Evolutionary conservation across 2,888 invertebrate genomes (phyloP).

Genomic region (Leptopilina drosophilae): DNA sequence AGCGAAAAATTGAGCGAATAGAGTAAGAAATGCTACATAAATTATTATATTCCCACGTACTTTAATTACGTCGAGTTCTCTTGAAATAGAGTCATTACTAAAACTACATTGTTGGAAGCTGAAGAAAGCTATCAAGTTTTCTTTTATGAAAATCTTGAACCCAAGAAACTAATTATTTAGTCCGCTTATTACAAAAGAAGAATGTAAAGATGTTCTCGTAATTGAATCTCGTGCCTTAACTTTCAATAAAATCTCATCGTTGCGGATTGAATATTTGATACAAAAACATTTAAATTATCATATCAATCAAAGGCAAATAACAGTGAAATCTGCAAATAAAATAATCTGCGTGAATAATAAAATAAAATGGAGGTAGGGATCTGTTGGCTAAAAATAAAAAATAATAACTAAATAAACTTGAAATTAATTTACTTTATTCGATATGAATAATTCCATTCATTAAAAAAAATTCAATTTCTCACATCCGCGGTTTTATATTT

Average conservation of each 20-base stretch:
- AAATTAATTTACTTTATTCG: background rate
- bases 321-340: background rate
- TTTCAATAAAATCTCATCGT: background rate
- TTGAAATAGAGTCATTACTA: constrained; percentile 4
- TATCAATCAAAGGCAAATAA: background rate
- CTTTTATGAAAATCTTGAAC: constrained; percentile 17
- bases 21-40: background rate
- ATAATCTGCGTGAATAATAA: background rate
- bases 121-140: constrained; percentile 12
- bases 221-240: constrained; percentile 1
- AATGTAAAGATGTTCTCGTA: constrained; percentile 14
- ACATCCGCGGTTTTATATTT: background rate
- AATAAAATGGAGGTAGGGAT: too few relatives aligned
- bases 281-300: background rate
- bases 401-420: background rate
- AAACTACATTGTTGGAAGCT: constrained; percentile 5
- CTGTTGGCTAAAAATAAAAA: too few relatives aligned
- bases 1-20: background rate
- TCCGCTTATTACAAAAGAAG: constrained; percentile 17
- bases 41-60: background rate
- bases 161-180: constrained; percentile 12
- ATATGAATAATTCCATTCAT: constrained; percentile 8
- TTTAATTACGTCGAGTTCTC: background rate
- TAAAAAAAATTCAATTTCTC: background rate
- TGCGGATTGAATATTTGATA: background rate